Percentiles rank a stretch among this genome's conserved stretches.
Evolutionary conservation across 1,140 invertebrate genomes (phyloP).

Genomic region (Zaprionus camerounensis): DNA sequence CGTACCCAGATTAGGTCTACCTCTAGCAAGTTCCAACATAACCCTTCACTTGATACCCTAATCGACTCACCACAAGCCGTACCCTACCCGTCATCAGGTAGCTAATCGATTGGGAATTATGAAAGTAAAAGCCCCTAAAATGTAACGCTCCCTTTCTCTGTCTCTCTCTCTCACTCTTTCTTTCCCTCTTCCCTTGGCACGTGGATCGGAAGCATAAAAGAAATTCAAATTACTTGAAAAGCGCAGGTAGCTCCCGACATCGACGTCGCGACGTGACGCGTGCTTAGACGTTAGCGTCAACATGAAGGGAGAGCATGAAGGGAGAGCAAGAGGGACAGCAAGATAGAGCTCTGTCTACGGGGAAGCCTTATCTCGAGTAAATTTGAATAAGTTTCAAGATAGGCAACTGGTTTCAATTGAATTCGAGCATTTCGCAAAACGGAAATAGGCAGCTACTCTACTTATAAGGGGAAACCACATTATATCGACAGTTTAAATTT

Average conservation of each 20-base stretch:
- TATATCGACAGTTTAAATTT: neutral
- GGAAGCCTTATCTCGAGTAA: conserved; percentile 49
- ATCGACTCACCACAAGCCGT: conserved; percentile 19
- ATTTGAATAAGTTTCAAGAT: conserved; percentile 34
- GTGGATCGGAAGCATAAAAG: conserved; percentile 7
- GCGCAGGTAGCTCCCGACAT: conserved; percentile 38
- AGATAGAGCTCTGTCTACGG: neutral
- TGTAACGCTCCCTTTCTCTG: neutral
- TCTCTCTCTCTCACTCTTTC: neutral
- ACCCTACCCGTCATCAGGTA: conserved; percentile 35
- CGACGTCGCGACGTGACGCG: conserved; percentile 31
- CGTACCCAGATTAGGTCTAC: conserved; percentile 21
- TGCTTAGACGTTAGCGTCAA: conserved; percentile 18
- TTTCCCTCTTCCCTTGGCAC: conserved; percentile 5
- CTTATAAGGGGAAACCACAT: neutral
- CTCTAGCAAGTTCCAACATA: conserved; percentile 4
- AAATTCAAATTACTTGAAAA: conserved; percentile 37
- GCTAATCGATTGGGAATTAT: neutral
- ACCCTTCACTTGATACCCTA: conserved; percentile 20
- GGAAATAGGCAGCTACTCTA: conserved; percentile 36
- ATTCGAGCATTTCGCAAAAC: conserved; percentile 42
- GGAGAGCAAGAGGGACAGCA: neutral
- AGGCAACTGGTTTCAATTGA: conserved; percentile 53
- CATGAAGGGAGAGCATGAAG: neutral
- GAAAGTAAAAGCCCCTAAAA: conserved; percentile 44